These are phyloP conservation scores for Agrypnus murinus DNA, from an alignment of 2,888 invertebrate genomes.

Conservation along the genomic window DNA sequence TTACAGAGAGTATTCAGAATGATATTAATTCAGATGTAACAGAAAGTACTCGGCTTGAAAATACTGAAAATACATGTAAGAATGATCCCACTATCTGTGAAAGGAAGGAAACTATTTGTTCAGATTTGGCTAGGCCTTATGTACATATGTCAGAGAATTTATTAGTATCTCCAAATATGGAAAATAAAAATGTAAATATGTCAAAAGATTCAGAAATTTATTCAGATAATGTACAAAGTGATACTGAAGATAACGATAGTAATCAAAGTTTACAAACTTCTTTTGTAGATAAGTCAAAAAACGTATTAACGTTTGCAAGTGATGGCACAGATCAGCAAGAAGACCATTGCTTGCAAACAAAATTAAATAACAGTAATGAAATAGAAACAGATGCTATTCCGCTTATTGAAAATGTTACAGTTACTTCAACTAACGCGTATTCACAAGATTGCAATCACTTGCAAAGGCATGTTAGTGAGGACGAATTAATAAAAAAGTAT, in stretches of 20 bases:
- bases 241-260: neutral
- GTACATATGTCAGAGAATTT: too few species aligned
- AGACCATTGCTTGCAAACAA: constrained; percentile 29
- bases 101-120: too few species aligned
- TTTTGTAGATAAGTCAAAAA: constrained; percentile 24
- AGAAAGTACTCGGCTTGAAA: too few species aligned
- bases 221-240: too few species aligned
- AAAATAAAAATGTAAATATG: too few species aligned
- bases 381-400: neutral
- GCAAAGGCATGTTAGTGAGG: neutral
- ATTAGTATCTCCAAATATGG: too few species aligned
- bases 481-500: constrained; percentile 47
- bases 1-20: too few species aligned
- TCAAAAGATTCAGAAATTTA: too few species aligned
- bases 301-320: constrained; percentile 28
- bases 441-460: neutral
- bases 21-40: too few species aligned
- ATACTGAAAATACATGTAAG: too few species aligned
- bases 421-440: neutral
- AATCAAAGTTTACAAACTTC: neutral
- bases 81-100: too few species aligned
- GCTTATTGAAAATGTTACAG: neutral
- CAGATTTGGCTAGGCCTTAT: too few species aligned
- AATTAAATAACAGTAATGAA: neutral
- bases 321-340: constrained; percentile 17